Conservation (phyloP, 1,140 invertebrate genomes). For the Drosophila melanica region DNA sequence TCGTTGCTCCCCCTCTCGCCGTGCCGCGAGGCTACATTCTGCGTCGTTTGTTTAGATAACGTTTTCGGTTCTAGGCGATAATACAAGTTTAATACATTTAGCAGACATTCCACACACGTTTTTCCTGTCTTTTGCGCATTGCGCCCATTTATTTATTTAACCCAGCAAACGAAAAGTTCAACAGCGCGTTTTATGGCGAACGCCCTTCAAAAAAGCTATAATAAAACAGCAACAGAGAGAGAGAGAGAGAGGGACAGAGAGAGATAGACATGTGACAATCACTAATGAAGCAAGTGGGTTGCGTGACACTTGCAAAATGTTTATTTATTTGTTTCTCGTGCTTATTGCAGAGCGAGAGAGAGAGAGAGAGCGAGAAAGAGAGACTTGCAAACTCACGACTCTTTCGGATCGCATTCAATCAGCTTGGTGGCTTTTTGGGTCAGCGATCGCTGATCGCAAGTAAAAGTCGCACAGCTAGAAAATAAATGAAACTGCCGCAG, state of each 20-base stretch:
- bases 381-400: conserved; percentile 18
- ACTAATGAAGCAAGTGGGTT: conserved; percentile 48
- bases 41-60: conserved; percentile 36
- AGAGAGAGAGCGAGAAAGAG: conserved; percentile 3
- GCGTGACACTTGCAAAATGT: conserved; percentile 70
- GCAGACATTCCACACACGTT: conserved; percentile 15
- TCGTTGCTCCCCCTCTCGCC: conserved; percentile 14
- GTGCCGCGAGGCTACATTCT: conserved; percentile 49
- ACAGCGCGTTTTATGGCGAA: conserved; percentile 24
- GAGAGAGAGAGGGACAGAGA: neutral
- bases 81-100: conserved; percentile 22
- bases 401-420: conserved; percentile 66
- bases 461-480: conserved; percentile 78
- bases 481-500: conserved; percentile 52
- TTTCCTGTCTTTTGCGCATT: conserved; percentile 46
- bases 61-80: conserved; percentile 30
- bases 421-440: conserved; percentile 71
- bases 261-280: conserved; percentile 18
- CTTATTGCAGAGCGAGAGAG: neutral
- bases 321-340: conserved; percentile 23
- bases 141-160: conserved; percentile 31
- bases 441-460: conserved; percentile 68
- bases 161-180: conserved; percentile 6
- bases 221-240: conserved; percentile 35
- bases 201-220: conserved; percentile 62